phyloP scores from a whole-genome alignment of 1,140 invertebrate species.

The Bilobella aurantiaca region DNA sequence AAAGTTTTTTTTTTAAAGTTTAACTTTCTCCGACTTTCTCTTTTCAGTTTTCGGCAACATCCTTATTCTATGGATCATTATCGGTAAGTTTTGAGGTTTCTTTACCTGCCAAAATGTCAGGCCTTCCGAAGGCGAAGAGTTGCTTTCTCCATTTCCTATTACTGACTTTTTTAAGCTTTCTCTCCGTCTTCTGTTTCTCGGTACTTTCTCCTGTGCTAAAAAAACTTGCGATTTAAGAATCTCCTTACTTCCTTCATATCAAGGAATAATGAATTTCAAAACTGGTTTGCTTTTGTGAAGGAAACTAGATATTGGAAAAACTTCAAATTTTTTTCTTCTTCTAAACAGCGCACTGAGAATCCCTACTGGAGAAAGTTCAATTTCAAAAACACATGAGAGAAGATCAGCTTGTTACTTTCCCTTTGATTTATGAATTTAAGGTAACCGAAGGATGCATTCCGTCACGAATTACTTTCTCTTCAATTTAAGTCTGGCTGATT shows the following conservation, averaged over 20 bases:
- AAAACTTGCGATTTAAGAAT: neutral
- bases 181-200: neutral
- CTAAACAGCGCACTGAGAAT: neutral
- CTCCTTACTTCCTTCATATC: too few relatives aligned
- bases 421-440: constrained; percentile 26
- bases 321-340: neutral
- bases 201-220: neutral
- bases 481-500: constrained; percentile 47
- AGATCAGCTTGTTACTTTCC: neutral
- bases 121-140: neutral
- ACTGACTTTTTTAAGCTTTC: neutral
- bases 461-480: constrained; percentile 46
- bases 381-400: neutral
- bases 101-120: constrained; percentile 11
- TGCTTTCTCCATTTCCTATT: neutral
- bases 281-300: too few relatives aligned
- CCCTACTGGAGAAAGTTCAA: neutral
- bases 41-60: constrained; percentile 41
- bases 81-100: constrained; percentile 36
- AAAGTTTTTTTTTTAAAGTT: too few relatives aligned
- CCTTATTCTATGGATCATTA: constrained; percentile 47
- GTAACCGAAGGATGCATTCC: constrained; percentile 43
- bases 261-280: too few relatives aligned
- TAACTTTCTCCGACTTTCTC: too few relatives aligned
- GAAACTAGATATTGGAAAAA: neutral